Evolutionary conservation across 2,888 invertebrate genomes (phyloP).

Genomic region (Sisyra terminalis): DNA sequence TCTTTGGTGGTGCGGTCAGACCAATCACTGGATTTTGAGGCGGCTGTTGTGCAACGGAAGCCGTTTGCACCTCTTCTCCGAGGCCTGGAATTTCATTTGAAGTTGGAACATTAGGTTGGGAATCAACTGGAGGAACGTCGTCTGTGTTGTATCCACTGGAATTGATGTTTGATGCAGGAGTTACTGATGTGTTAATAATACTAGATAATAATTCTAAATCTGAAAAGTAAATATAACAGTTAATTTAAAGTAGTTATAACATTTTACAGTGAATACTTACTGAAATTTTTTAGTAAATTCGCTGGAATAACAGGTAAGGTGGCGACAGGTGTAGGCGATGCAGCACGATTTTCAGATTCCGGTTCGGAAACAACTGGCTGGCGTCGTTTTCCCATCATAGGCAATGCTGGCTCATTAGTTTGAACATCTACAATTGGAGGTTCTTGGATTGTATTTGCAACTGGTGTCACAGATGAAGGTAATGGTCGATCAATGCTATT

Average conservation of each 20-base stretch:
- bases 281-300: conserved; percentile 16
- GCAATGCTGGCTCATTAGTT: conserved; percentile 20
- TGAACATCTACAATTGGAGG: conserved; percentile 12
- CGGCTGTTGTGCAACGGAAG: conserved; percentile 16
- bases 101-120: conserved; percentile 12
- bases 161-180: conserved; percentile 30
- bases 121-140: conserved; percentile 20
- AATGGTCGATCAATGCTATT: conserved; percentile 21
- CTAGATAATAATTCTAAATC: conserved; percentile 48
- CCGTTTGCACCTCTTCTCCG: conserved; percentile 4
- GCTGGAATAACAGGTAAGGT: not conserved
- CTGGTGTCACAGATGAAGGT: conserved; percentile 15
- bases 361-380: conserved; percentile 16
- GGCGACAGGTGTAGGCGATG: conserved; percentile 19
- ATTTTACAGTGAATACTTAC: conserved; percentile 20
- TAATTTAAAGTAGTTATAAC: not conserved
- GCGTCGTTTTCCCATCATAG: conserved; percentile 15
- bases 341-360: conserved; percentile 21
- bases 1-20: conserved; percentile 15
- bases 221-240: conserved; percentile 20
- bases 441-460: conserved; percentile 3
- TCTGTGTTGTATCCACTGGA: conserved; percentile 37
- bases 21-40: conserved; percentile 21
- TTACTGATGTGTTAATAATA: conserved; percentile 42
- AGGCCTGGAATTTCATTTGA: not conserved